Conservation (phyloP, 2,888 invertebrate species). For the Drosophila planitibia region DNA sequence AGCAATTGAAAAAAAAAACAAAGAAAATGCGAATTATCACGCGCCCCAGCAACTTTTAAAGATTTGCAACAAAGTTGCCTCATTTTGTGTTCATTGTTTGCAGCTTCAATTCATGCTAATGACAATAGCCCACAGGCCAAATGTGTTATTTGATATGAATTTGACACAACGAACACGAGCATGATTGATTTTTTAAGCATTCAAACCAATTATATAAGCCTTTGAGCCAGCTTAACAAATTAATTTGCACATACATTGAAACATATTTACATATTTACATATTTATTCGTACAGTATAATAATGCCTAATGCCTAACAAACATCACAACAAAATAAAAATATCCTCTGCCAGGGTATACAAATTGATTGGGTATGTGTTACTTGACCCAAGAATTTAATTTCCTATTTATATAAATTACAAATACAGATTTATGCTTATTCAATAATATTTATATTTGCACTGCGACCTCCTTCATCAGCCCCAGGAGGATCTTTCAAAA, state of each 20-base stretch:
- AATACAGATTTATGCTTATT: background rate
- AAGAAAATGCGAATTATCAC: constrained; percentile 32
- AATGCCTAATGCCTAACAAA: no score
- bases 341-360: background rate
- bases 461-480: no score
- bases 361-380: background rate
- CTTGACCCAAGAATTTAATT: background rate
- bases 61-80: constrained; percentile 12
- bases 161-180: background rate
- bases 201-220: background rate
- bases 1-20: constrained; percentile 8
- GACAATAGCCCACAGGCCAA: background rate
- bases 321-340: no score
- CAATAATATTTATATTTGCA: background rate
- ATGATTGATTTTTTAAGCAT: constrained; percentile 1
- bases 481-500: no score
- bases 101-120: background rate
- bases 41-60: background rate
- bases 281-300: background rate
- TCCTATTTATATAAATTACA: background rate
- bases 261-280: background rate
- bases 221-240: background rate
- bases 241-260: background rate
- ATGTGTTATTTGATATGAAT: background rate
- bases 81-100: background rate